Evolutionary conservation across 2,113 vertebrate species (phyloP).

Genomic region (Neogale vison): DNA sequence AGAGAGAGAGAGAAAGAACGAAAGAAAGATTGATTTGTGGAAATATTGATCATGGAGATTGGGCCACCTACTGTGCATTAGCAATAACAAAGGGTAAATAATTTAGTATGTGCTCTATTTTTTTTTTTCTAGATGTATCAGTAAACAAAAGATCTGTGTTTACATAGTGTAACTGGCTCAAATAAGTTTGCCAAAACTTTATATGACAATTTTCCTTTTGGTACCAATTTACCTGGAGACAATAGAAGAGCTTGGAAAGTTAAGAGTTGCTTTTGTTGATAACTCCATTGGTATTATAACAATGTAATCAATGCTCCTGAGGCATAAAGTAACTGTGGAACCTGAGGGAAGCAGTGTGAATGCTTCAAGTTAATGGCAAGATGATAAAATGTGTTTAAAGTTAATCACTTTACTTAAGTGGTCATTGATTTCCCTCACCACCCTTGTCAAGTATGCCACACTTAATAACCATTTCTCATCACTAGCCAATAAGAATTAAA

Average conservation of each 20-base stretch:
- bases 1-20: no score
- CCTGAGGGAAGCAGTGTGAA: not conserved
- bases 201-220: not conserved
- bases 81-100: not conserved
- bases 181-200: not conserved
- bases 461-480: not conserved
- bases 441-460: not conserved
- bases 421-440: constrained; percentile 3
- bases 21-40: not conserved
- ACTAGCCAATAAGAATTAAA: constrained; percentile 23
- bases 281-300: not conserved
- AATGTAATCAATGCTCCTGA: not conserved
- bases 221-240: not conserved
- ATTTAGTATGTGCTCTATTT: not conserved
- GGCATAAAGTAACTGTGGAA: not conserved
- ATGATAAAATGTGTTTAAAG: not conserved
- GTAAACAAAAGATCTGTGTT: not conserved
- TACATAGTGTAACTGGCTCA: not conserved
- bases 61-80: not conserved
- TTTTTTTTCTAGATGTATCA: not conserved
- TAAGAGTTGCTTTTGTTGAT: not conserved
- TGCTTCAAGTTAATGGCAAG: constrained; percentile 29
- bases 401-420: constrained; percentile 18
- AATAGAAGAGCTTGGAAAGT: not conserved
- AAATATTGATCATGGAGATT: not conserved